Evolutionary conservation across 2,797 vertebrate genomes (phyloP).

Genomic region (Acanthiza pusilla): DNA sequence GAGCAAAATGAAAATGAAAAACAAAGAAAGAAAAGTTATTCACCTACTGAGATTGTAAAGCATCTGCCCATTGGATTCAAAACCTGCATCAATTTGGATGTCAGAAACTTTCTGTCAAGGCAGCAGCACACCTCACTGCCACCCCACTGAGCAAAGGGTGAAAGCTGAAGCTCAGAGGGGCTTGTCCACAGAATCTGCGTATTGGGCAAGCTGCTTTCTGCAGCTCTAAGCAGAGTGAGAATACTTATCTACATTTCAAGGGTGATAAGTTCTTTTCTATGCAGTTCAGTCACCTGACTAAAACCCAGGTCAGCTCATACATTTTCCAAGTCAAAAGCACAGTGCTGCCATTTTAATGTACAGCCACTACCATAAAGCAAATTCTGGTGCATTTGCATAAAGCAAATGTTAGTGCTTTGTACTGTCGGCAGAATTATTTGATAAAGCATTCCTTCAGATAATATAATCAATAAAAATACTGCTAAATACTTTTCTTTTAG

Average conservation of each 20-base stretch:
- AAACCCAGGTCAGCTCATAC: neutral
- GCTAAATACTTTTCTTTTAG: neutral
- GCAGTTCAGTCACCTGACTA: neutral
- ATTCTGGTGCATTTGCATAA: too few species aligned
- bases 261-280: neutral
- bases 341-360: neutral
- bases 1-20: neutral
- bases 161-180: neutral
- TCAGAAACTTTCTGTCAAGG: neutral
- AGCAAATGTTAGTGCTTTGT: neutral
- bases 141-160: neutral
- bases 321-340: slow-evolving; percentile 47
- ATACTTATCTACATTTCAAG: neutral
- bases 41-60: neutral
- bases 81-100: neutral
- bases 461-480: neutral
- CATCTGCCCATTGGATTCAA: neutral
- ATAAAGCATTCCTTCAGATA: neutral
- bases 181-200: neutral
- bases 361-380: neutral
- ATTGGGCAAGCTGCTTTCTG: neutral
- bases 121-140: neutral
- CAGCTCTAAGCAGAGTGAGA: neutral
- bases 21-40: neutral
- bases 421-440: neutral